Evolutionary conservation across 2,113 vertebrate species (phyloP).

Genomic region (Carassius gibelio): DNA sequence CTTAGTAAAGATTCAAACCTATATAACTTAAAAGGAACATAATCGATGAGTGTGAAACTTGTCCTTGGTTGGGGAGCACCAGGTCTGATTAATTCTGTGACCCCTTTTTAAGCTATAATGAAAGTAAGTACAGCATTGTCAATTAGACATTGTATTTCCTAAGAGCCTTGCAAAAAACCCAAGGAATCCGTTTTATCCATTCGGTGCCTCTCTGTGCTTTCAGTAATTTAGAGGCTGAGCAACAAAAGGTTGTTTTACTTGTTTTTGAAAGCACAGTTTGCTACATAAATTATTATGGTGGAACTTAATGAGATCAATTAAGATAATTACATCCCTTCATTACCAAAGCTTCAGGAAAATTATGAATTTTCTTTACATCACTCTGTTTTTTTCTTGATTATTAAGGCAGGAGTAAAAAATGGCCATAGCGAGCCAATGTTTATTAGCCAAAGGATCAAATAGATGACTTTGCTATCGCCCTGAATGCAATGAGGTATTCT

Average conservation of each 20-base stretch:
- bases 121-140: background rate
- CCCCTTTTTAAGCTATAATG: background rate
- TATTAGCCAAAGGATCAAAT: conserved; percentile 68
- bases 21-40: background rate
- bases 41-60: background rate
- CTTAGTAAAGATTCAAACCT: background rate
- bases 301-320: conserved; percentile 68
- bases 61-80: background rate
- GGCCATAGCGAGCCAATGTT: conserved; percentile 38
- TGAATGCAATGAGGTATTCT: conserved; percentile 67
- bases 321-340: conserved; percentile 66
- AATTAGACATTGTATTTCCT: background rate
- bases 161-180: background rate
- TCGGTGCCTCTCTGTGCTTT: background rate
- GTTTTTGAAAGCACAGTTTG: conserved; percentile 58
- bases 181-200: background rate
- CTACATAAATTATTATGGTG: conserved; percentile 63
- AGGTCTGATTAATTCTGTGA: conserved; percentile 2
- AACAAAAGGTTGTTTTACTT: conserved; percentile 18
- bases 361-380: conserved; percentile 56
- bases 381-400: conserved; percentile 48
- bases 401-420: conserved; percentile 53
- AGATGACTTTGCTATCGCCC: conserved; percentile 65
- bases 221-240: background rate
- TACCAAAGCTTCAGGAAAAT: conserved; percentile 52